These are phyloP conservation scores for Pogoniulus pusillus DNA, from an alignment of 2,797 vertebrate genomes.

Conservation along the genomic window DNA sequence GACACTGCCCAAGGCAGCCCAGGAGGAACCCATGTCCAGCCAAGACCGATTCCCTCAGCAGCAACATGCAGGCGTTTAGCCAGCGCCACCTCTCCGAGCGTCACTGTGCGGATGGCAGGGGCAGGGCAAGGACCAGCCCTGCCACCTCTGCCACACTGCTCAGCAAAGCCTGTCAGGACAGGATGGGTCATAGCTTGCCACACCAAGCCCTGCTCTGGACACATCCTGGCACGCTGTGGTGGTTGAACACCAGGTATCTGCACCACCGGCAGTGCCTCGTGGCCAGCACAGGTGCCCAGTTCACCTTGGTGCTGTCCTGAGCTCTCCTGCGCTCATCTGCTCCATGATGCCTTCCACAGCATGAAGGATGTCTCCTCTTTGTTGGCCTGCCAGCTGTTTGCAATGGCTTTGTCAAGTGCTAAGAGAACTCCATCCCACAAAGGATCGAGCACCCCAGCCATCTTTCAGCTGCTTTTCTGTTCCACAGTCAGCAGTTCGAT, in stretches of 20 bases:
- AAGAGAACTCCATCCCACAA: neutral
- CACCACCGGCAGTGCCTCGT: accelerated
- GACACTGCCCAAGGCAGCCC: neutral
- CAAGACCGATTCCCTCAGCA: neutral
- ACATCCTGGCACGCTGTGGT: accelerated
- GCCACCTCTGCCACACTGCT: accelerated
- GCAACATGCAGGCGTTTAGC: neutral
- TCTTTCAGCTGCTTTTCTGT: neutral
- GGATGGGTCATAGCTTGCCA: accelerated
- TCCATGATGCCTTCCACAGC: neutral
- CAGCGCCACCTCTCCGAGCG: neutral
- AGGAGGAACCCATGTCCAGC: neutral
- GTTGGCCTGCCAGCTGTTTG: neutral
- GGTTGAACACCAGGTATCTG: accelerated
- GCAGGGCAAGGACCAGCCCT: neutral
- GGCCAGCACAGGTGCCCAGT: accelerated
- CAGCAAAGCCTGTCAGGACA: accelerated
- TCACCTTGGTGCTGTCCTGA: accelerated
- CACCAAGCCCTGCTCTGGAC: neutral
- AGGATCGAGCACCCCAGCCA: neutral
- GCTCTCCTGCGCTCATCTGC: neutral
- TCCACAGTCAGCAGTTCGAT: neutral
- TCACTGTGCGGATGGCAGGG: too few species aligned
- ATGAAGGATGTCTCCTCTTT: neutral
- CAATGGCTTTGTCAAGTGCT: neutral